Evolutionary conservation across 2,113 vertebrate species (phyloP), one percentile per base, ranked within the genome.

Genomic region (Proteles cristata): DNA sequence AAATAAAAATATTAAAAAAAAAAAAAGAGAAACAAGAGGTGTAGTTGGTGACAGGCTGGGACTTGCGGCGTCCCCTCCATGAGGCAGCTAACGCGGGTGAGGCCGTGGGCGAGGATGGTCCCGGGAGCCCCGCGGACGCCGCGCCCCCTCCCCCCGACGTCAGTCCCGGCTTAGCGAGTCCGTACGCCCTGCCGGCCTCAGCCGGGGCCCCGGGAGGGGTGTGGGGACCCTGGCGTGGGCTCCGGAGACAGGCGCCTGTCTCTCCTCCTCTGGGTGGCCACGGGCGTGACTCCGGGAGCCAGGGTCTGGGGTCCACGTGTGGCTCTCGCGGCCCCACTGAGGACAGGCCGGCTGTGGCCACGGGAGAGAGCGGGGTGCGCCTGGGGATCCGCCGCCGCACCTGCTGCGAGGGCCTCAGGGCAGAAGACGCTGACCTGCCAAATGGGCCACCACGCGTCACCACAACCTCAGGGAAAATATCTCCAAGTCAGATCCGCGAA

Each of bases 1-100:
- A n/a, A n/a, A n/a, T n/a, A n/a, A n/a, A n/a, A n/a, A n/a, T n/a
- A n/a, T n/a, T n/a, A n/a, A n/a, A n/a, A n/a, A n/a, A n/a, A n/a
- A n/a, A n/a, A n/a, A n/a, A 71, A 79, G 71, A 74, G 96, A 94
- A 95, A 74, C 3, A 1, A 14, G 84, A 50, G 82, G 26, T 85
- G 91, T 53, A 53, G 71, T 93, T 80, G 92, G 96, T 92, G 94
- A 94, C 90, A 65, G 97, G 88, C 94, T 43, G 53, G 96, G 96
- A 96, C 97, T 31, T 25, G 35, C 86, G 12, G 96, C 58, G 39
- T 71, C 77, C 48, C 94, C 95, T 93, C 71, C 95, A 84, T 97
- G 83, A 94, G 96, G 26, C 58, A 43, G 84, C 76, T 96, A 85
- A 86, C 65, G 96, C 80, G 97, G 58, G 48, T 1, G 7, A 58